phyloP scores from a whole-genome alignment of 2,113 vertebrate species.

The Pungitius pungitius region DNA sequence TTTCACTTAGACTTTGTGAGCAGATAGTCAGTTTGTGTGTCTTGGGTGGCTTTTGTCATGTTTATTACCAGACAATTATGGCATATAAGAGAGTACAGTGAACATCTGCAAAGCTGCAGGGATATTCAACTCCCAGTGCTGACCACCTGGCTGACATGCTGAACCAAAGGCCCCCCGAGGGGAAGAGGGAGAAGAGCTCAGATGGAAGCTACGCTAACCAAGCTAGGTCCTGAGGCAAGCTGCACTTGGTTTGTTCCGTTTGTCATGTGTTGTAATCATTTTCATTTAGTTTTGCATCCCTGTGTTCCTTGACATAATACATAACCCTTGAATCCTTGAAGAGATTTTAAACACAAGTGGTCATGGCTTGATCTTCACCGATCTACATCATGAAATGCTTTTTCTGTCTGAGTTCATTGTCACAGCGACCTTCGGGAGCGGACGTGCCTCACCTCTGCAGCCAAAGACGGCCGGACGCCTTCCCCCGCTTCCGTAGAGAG shows the following conservation, averaged over 20 bases:
- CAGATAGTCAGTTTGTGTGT: background rate
- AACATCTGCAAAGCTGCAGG: background rate
- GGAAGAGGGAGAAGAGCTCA: background rate
- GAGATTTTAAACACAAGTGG: no score
- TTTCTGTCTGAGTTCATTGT: slow-evolving; percentile 4
- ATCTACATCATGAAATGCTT: slow-evolving; percentile 15
- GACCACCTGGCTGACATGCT: background rate
- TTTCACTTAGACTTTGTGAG: slow-evolving; percentile 17
- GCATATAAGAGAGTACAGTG: background rate
- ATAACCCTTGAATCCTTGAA: no score
- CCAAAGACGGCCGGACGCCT: slow-evolving; percentile 26
- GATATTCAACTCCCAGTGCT: background rate
- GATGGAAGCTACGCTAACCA: background rate
- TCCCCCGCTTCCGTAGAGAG: slow-evolving; percentile 21
- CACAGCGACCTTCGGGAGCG: slow-evolving; percentile 15
- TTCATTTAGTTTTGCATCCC: background rate
- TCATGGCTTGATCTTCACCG: no score
- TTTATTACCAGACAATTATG: background rate
- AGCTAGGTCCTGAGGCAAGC: background rate
- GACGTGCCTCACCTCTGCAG: slow-evolving; percentile 45
- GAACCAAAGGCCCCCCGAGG: background rate
- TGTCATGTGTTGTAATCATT: background rate
- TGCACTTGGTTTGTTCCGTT: background rate
- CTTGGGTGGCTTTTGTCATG: background rate
- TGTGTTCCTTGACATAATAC: no score